Evolutionary conservation across 2,113 vertebrate genomes (phyloP), one percentile per base, ranked within the genome.

Genomic region (Naja naja): DNA sequence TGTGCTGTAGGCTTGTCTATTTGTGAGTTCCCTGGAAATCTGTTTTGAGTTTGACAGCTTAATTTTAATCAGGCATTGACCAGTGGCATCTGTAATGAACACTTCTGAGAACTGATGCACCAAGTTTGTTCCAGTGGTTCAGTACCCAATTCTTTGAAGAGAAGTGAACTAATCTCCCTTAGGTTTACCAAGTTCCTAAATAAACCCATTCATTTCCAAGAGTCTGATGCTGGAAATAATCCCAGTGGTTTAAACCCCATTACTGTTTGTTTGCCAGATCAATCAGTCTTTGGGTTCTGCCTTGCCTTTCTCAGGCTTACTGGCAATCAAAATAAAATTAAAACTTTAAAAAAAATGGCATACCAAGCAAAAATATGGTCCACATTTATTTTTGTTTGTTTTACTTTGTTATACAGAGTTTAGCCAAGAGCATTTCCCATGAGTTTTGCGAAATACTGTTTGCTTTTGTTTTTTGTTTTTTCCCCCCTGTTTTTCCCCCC

Each of bases 381-480:
- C 86, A 92, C 39, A 92, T 92, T 87, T 88, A 49, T 69, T 88
- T 88, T 54, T 92, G 74, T 55, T 91, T 91, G 45, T 87, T 88
- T 88, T 47, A 49, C 54, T 58, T 18, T 52, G 53, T 88, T 64
- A 87, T 92, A 22, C 86, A 53, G 14, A 49, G 43, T 54, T 54
- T 64, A 43, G 55, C 60, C 91, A 64, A 64, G 23, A 53, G 56
- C 20, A 25, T 88, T 92, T 92, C 47, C 85, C 45, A 52, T 49
- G 54, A 88, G 86, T 53, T 88, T 92, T 88, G 58, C 1, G 18
- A 86, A 91, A 87, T 12, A 34, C 45, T 91, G 49, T 52, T 87
- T 87, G 85, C 56, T 45, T 47, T 86, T 47, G 11, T 11, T 0
- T 58, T 47, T 27, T 30, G n/a, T n/a, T 49, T 85, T 54, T 25